These are phyloP conservation scores for Gymnocephalus cernua DNA, from an alignment of 2,113 vertebrate species.

Conservation along the genomic window DNA sequence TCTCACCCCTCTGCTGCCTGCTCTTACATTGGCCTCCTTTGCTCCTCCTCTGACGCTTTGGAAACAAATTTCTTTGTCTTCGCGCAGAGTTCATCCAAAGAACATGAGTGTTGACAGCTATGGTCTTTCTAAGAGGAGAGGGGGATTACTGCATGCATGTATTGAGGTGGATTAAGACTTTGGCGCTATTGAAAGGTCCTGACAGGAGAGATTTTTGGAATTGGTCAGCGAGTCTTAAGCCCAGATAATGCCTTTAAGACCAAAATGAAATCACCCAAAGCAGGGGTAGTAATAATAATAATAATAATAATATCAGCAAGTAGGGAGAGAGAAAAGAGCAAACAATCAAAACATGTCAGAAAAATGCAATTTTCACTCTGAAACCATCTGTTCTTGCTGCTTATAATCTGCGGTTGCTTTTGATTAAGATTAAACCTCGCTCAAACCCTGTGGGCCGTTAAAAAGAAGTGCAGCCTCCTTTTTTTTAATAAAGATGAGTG, in stretches of 20 bases:
- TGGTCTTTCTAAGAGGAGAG: constrained; percentile 63
- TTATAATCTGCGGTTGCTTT: constrained; percentile 77
- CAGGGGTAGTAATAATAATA: constrained; percentile 69
- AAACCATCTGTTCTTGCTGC: constrained; percentile 78
- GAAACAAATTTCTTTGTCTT: constrained; percentile 76
- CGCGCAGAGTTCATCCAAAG: constrained; percentile 62
- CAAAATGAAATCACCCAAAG: constrained; percentile 78
- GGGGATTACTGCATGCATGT: constrained; percentile 74
- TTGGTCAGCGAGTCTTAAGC: constrained; percentile 80
- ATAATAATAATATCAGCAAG: constrained; percentile 50
- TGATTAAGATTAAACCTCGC: constrained; percentile 78
- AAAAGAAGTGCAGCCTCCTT: constrained; percentile 57
- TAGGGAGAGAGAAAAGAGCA: constrained; percentile 40
- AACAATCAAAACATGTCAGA: constrained; percentile 72
- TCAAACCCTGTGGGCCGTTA: constrained; percentile 50
- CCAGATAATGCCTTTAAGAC: constrained; percentile 76
- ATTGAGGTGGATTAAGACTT: constrained; percentile 79
- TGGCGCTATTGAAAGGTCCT: constrained; percentile 73
- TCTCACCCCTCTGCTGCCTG: constrained; percentile 13
- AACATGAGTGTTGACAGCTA: constrained; percentile 61
- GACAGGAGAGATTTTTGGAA: constrained; percentile 53
- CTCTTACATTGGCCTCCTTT: background rate
- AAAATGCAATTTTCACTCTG: constrained; percentile 72
- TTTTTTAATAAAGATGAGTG: constrained; percentile 68
- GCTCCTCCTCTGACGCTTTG: constrained; percentile 45